Conservation (phyloP, 2,113 vertebrate genomes). For the Rhinogobius similis region DNA sequence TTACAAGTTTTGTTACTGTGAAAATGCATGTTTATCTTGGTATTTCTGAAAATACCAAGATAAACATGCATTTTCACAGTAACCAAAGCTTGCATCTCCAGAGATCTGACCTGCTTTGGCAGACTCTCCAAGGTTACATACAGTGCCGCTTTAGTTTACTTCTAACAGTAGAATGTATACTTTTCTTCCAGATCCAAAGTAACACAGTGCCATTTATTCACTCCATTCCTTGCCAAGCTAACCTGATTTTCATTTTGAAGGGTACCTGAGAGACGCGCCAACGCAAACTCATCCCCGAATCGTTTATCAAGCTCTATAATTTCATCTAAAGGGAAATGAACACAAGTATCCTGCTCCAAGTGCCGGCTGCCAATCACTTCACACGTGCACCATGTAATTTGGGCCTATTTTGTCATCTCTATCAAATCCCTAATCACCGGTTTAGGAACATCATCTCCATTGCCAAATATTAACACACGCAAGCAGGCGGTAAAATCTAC, state of each 20-base stretch:
- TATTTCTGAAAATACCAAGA: too few relatives aligned
- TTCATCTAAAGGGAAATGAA: background rate
- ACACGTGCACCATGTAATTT: slow-evolving; percentile 11
- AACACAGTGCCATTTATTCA: background rate
- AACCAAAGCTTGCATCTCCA: background rate
- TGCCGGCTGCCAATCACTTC: slow-evolving; percentile 12
- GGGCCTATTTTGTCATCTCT: slow-evolving; percentile 8
- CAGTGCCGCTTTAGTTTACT: background rate
- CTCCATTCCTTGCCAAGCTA: background rate
- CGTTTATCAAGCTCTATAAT: slow-evolving; percentile 1
- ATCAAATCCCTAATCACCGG: slow-evolving; percentile 25
- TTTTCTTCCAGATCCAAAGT: background rate
- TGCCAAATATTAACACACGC: slow-evolving; percentile 20
- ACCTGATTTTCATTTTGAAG: slow-evolving; percentile 6
- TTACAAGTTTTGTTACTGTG: background rate
- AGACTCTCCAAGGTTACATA: background rate
- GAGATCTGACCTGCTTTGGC: background rate
- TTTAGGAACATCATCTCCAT: slow-evolving; percentile 8
- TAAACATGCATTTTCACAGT: background rate
- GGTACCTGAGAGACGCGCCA: slow-evolving; percentile 1
- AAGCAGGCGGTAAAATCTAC: slow-evolving; percentile 11
- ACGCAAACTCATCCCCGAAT: background rate
- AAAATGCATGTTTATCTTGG: background rate
- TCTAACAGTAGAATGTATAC: background rate
- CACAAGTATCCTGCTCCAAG: background rate